Conservation (phyloP, 2,113 vertebrate genomes). For the Fulica atra region DNA sequence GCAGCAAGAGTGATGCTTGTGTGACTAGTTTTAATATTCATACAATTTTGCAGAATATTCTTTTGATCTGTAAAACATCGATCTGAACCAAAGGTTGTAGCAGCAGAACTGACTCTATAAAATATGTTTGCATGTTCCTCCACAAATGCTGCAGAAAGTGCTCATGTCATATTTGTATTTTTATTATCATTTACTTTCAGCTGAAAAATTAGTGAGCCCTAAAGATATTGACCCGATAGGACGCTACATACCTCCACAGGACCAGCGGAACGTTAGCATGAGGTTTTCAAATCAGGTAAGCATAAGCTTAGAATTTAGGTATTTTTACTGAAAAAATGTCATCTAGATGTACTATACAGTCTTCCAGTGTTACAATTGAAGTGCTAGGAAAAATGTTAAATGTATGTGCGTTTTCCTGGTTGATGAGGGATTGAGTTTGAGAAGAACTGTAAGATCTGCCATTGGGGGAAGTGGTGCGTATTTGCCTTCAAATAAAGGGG, state of each 20-base stretch:
- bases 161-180: background rate
- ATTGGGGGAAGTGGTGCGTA: rapidly evolving
- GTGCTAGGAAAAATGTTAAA: background rate
- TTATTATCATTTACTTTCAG: constrained; percentile 67
- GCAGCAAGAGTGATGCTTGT: background rate
- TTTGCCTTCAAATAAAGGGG: background rate
- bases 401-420: background rate
- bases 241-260: constrained; percentile 84
- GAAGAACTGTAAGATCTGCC: background rate
- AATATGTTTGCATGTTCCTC: background rate
- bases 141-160: background rate
- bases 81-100: background rate
- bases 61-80: background rate
- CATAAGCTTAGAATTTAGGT: background rate
- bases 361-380: background rate
- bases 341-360: rapidly evolving
- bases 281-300: constrained; percentile 96
- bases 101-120: background rate
- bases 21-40: background rate
- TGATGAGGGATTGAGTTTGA: background rate
- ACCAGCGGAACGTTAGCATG: constrained; percentile 95
- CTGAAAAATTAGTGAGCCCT: constrained; percentile 91
- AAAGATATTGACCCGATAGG: constrained; percentile 92
- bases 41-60: background rate
- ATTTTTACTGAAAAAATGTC: background rate